Conservation (phyloP, 2,113 vertebrate species). For the Burhinus bistriatus region DNA sequence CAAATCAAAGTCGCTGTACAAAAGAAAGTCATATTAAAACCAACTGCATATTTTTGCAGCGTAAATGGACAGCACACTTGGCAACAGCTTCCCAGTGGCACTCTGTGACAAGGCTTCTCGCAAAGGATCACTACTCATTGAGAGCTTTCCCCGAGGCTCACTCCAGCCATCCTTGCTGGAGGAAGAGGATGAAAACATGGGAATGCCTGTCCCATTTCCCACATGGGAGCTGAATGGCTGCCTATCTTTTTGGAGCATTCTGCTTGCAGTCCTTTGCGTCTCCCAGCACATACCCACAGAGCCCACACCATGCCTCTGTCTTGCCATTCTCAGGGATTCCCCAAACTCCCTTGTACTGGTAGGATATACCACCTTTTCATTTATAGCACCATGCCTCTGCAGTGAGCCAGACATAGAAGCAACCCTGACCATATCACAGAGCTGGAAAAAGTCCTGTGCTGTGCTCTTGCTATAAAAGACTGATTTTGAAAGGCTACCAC, state of each 20-base stretch:
- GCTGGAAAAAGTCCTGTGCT: not conserved
- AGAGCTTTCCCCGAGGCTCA: not conserved
- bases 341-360: not conserved
- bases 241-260: not conserved
- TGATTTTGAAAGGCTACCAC: not conserved
- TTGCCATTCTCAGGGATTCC: too few species aligned
- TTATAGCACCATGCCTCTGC: not conserved
- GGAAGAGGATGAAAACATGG: not conserved
- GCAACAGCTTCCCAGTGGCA: not conserved
- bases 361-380: not conserved
- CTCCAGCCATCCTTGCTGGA: not conserved
- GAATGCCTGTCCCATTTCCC: not conserved
- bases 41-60: not conserved
- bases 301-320: not conserved
- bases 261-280: not conserved
- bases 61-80: not conserved
- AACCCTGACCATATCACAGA: not conserved
- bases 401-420: not conserved
- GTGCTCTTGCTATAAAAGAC: not conserved
- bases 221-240: fast-evolving
- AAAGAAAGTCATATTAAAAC: not conserved
- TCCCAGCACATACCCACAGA: not conserved
- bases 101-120: not conserved
- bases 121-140: not conserved
- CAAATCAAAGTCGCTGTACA: not conserved